phyloP scores from a whole-genome alignment of 2,113 vertebrate species.

The Typhlomys cinereus region DNA sequence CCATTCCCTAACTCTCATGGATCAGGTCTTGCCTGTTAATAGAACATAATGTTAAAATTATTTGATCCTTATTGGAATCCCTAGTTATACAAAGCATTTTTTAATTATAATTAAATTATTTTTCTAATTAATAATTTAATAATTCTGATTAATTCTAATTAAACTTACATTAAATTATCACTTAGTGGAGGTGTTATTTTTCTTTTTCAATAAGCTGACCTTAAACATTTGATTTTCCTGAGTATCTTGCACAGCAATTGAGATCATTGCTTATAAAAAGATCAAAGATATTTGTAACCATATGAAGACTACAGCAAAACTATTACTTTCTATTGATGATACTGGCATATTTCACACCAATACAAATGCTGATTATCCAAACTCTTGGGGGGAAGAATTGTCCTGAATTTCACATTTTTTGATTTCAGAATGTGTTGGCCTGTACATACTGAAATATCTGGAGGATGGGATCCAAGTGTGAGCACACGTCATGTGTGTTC shows the following conservation, averaged over 20 bases:
- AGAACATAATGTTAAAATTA: background rate
- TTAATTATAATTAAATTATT: background rate
- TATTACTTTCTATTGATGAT: background rate
- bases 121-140: background rate
- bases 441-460: background rate
- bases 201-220: background rate
- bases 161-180: too few species aligned
- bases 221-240: background rate
- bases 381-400: background rate
- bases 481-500: background rate
- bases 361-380: background rate
- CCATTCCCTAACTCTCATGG: background rate
- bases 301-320: background rate
- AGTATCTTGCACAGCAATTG: background rate
- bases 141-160: too few species aligned
- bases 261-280: constrained; percentile 47
- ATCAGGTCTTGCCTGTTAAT: background rate
- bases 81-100: background rate
- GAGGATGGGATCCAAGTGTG: background rate
- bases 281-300: background rate
- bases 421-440: background rate
- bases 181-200: background rate
- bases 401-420: background rate
- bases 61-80: background rate
- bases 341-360: background rate